Base-by-base conservation (phyloP, 2,888 invertebrate genomes). In the Hydropsyche betteni region DNA sequence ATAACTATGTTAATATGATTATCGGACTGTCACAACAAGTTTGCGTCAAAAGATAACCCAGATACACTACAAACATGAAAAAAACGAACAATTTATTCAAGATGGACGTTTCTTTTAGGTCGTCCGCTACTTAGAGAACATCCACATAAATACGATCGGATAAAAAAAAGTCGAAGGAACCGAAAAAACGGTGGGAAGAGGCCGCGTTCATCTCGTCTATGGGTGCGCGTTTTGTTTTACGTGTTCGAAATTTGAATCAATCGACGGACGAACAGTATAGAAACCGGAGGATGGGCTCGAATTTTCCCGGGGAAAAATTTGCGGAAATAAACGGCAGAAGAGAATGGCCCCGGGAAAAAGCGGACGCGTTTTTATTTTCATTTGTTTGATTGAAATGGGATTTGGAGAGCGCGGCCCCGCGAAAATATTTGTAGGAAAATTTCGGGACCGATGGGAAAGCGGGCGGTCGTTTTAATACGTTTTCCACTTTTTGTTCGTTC, bases 321-420 rank as follows among this genome's bases (percentile, higher is more conserved):
- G 53, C 8, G 53, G 53, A 70, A 70, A 70, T 70, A 53, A 53
- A 70, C 14, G 53, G 64, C 14, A 33, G 61, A 5, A 33, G 16
- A 10, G 61, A 51, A 51, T n/a, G 51, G 51, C n/a, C 8, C 51
- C 24, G 6, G 61, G 33, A 61, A 61, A 61, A 16, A 53, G 53
- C 58, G 24, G n/a, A 68, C 72, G 73, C 73, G 68, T 75, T 75
- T 74, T 74, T 76, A 76, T 76, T 76, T 76, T 76, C 74, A 76
- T 76, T 76, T 74, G 76, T 76, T 76, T 74, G 76, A 74, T 76
- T 76, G 76, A 76, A 76, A 76, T 76, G 76, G 76, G 76, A 76
- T 76, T 76, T 76, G 76, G 69, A 58, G 44, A 14, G 58, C 36
- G 36, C 36, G 34, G 36, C 36, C 36, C 44, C 44, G 44, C 44